Conservation (phyloP, 1,140 invertebrate genomes). For the Carposina sasakii region DNA sequence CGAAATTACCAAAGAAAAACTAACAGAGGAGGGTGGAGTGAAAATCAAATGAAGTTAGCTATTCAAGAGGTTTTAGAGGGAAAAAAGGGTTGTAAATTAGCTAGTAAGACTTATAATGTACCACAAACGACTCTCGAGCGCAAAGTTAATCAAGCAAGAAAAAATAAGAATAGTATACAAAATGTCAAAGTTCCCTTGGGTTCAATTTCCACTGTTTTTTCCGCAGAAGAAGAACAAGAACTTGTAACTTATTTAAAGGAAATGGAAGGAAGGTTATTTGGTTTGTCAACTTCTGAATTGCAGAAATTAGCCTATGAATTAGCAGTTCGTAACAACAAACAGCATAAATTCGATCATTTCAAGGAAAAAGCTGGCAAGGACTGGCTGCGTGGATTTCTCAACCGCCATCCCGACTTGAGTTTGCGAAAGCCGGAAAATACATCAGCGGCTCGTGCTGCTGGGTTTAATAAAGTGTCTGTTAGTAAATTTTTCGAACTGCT, state of each 20-base stretch:
- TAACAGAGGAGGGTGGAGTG: slow-evolving; percentile 2
- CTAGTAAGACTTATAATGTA: slow-evolving; percentile 11
- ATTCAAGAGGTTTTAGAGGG: slow-evolving; percentile 7
- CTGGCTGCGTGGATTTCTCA: slow-evolving; percentile 36
- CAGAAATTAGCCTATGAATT: slow-evolving; percentile 8
- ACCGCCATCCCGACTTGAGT: slow-evolving; percentile 30
- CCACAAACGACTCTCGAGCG: slow-evolving; percentile 22
- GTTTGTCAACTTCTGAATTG: slow-evolving; percentile 9
- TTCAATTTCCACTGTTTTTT: not conserved
- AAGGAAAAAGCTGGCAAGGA: slow-evolving; percentile 25
- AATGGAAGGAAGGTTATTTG: slow-evolving; percentile 24
- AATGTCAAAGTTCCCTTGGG: slow-evolving; percentile 4
- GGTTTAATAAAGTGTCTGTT: slow-evolving; percentile 19
- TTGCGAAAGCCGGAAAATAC: slow-evolving; percentile 26
- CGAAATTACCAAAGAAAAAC: slow-evolving; percentile 5
- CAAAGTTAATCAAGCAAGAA: slow-evolving; percentile 11
- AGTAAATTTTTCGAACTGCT: not conserved
- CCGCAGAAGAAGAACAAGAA: slow-evolving; percentile 15
- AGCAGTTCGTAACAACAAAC: slow-evolving; percentile 8
- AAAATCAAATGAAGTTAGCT: slow-evolving; percentile 2
- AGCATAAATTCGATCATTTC: slow-evolving; percentile 1
- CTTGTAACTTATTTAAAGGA: slow-evolving; percentile 12
- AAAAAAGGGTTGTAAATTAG: slow-evolving; percentile 16
- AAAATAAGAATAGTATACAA: slow-evolving; percentile 3
- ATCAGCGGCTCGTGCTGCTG: slow-evolving; percentile 13